Evolutionary conservation across 1,140 invertebrate genomes (phyloP).

Genomic region (Helicoverpa zea): DNA sequence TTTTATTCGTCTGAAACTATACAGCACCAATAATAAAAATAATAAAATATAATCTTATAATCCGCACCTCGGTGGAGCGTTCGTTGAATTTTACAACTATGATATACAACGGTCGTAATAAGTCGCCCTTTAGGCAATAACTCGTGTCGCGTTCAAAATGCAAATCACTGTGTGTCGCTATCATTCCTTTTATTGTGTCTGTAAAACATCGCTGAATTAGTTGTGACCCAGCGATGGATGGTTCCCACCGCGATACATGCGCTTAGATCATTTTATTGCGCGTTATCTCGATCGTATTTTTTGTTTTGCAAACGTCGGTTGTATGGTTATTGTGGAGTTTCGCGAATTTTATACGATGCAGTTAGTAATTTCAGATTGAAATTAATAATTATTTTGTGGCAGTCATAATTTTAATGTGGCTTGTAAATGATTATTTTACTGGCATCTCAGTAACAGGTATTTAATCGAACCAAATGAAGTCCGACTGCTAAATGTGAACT

Average conservation of each 20-base stretch:
- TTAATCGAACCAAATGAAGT: background rate
- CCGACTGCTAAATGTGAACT: too few relatives aligned
- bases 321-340: conserved; percentile 14
- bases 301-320: background rate
- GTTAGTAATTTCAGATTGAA: background rate
- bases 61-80: conserved; percentile 45
- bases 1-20: conserved; percentile 45
- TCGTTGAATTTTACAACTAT: conserved; percentile 57
- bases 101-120: conserved; percentile 54
- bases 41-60: conserved; percentile 50
- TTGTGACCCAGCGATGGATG: conserved; percentile 53
- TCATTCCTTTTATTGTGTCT: conserved; percentile 59
- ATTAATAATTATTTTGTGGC: conserved; percentile 6
- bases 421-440: background rate
- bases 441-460: background rate
- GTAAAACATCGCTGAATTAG: conserved; percentile 55
- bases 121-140: conserved; percentile 45
- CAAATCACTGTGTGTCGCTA: conserved; percentile 60
- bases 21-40: conserved; percentile 35
- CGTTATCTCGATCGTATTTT: conserved; percentile 27
- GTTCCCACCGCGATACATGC: conserved; percentile 49
- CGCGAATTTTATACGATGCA: conserved; percentile 36
- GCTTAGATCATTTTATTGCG: conserved; percentile 48
- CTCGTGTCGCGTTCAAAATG: conserved; percentile 59
- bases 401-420: conserved; percentile 3